Base-by-base conservation (phyloP, 1,140 invertebrate genomes). In the Agrilus planipennis region DNA sequence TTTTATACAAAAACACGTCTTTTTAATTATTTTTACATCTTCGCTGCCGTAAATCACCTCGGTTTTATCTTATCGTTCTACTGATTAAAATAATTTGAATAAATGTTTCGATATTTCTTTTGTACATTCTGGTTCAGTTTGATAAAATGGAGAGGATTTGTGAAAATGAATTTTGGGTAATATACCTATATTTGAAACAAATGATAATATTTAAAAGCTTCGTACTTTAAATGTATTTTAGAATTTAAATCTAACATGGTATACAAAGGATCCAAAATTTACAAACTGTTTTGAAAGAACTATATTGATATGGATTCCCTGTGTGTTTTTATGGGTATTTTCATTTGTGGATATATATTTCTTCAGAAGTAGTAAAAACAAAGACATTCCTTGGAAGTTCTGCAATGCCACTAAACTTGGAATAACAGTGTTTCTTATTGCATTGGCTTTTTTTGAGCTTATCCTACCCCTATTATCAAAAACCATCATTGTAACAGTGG, bases 251-350 rank as follows among this genome's bases (percentile, higher is more conserved):
- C 44, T 75, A 50, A 76, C 79, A 31, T 90, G 87, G 84, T 65
- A 82, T 46, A 85, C 84, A 14, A 63, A 71, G 11, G 66, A 76
- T 58, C 88, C 89, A 22, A 77, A 88, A 56, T 70, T 92, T 36
- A 84, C 85, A 42, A 63, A 69, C 57, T 92, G 88, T 61, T 89
- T 91, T 64, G 78, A 90, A 57, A 77, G 81, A 60, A 91, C 88
- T 1, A 75, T 83, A 1, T 58, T 94, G 17, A 65, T 87, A 30
- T 91, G 87, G 85, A 60, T 73, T 29, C 89, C 91, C 4, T 89
- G 85, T 61, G 58, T 71, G 15, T 89, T 87, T 61, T 64, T 92
- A 3, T 89, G 83, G 81, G 34, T 79, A 0, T 79, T 83, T 47
- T 68, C 78, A 4, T 62, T 77, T 1, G 60, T 89, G 14, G 85